Evolutionary conservation across 2,888 invertebrate species (phyloP), one percentile per base, ranked within the genome.

Genomic region (Rapana venosa): DNA sequence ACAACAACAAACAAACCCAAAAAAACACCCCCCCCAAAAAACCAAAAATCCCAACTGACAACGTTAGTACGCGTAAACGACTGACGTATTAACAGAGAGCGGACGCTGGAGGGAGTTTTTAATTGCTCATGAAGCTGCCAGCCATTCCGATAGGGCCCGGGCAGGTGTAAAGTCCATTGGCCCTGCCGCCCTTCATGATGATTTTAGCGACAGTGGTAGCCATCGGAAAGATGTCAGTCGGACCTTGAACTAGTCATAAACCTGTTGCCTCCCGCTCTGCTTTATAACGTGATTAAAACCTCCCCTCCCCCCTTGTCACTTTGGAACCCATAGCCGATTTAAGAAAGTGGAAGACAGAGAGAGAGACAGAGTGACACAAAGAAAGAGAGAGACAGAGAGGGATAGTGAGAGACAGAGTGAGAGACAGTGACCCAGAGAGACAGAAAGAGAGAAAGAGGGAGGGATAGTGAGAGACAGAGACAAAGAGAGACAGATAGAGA

Each of bases 111-210:
- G 36, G 17, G 20, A 8, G 8, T 58, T 58, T 81, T 81, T 81
- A 81, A 81, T 81, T 81, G 81, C 81, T 47, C 81, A 36, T 81
- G 81, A 81, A 81, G 36, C 81, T 81, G 81, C 47, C 81, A 81
- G 5, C 6, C 6, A 22, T 26, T 47, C 81, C 47, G 30, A 81
- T 36, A 26, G 20, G 20, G 20, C 81, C 36, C 5, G 5, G 5
- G 4, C 36, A 5, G 81, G 17, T 22, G 81, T 47, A 47, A 47
- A 47, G 4, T 47, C 47, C 47, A 47, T 47, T n/a, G n/a, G n/a
- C n/a, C 47, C 47, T 8, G 8, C 47, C 36, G 26, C 22, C 11
- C 13, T 47, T 81, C 17, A 47, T 81, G 81, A 81, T 81, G 20
- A 79, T 81, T 81, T 81, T 81, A 47, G 81, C 22, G 81, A 47